Conservation (phyloP, 1,140 invertebrate genomes). For the Grapholita molesta region DNA sequence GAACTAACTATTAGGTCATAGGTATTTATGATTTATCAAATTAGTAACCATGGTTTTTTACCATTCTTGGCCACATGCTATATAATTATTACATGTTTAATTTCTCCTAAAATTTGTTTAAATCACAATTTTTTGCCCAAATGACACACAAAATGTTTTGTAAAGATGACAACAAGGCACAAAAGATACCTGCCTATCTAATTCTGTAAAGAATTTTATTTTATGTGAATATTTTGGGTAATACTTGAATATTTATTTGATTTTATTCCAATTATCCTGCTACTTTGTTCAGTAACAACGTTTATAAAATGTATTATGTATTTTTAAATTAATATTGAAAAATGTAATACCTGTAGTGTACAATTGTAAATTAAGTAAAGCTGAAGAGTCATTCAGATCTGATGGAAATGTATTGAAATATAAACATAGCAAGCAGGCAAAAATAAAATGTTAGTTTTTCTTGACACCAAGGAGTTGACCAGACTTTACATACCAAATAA, state of each 20-base stretch:
- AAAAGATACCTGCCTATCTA: not conserved
- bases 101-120: too few species aligned
- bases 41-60: too few species aligned
- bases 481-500: not conserved
- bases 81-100: too few species aligned
- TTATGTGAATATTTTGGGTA: not conserved
- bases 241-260: not conserved
- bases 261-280: not conserved
- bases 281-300: not conserved
- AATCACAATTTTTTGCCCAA: too few species aligned
- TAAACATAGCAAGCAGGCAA: not conserved
- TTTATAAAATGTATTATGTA: not conserved
- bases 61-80: too few species aligned
- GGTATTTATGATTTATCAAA: too few species aligned
- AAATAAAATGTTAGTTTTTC: not conserved
- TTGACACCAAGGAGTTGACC: not conserved
- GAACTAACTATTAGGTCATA: too few species aligned
- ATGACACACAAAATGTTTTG: not conserved
- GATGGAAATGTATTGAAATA: slow-evolving; percentile 5
- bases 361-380: not conserved
- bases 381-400: not conserved
- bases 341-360: not conserved
- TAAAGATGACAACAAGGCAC: not conserved
- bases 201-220: not conserved
- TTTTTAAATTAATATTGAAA: not conserved